phyloP scores from a whole-genome alignment of 2,113 vertebrate species.

The Festucalex cinctus region DNA sequence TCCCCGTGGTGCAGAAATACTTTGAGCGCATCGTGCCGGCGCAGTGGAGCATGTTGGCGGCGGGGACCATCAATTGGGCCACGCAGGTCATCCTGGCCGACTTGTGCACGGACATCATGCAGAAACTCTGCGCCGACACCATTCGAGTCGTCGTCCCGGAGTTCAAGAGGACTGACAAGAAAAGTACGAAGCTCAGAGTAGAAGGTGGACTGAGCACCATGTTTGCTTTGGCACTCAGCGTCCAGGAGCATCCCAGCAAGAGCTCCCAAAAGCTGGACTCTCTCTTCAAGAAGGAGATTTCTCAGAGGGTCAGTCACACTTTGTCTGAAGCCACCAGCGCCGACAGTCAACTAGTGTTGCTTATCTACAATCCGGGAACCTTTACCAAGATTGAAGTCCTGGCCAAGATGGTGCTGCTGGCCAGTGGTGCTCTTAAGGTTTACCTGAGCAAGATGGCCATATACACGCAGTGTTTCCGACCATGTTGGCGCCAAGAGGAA shows the following conservation, averaged over 20 bases:
- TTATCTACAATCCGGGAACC: neutral
- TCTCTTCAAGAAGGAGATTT: constrained; percentile 2
- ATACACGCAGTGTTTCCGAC: neutral
- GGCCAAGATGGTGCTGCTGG: constrained; percentile 11
- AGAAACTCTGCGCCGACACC: constrained; percentile 6
- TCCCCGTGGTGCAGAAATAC: neutral
- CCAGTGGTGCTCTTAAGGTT: neutral
- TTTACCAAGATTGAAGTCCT: constrained; percentile 2
- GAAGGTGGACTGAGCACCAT: neutral
- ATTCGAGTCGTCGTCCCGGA: neutral
- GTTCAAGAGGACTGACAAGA: neutral
- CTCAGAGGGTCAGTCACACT: neutral
- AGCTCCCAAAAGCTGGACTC: constrained; percentile 4
- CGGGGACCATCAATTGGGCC: neutral
- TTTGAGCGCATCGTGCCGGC: neutral
- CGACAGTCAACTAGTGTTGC: neutral
- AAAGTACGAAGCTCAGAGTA: neutral
- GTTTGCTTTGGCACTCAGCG: neutral
- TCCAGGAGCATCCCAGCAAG: neutral
- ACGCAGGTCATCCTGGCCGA: neutral
- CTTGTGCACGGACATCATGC: constrained; percentile 3
- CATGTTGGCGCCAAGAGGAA: neutral
- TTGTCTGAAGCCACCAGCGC: neutral
- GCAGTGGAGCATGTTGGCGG: constrained; percentile 4
- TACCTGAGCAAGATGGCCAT: constrained; percentile 2